Base-by-base conservation (phyloP, 2,797 vertebrate genomes). In the Clarias fuscus region DNA sequence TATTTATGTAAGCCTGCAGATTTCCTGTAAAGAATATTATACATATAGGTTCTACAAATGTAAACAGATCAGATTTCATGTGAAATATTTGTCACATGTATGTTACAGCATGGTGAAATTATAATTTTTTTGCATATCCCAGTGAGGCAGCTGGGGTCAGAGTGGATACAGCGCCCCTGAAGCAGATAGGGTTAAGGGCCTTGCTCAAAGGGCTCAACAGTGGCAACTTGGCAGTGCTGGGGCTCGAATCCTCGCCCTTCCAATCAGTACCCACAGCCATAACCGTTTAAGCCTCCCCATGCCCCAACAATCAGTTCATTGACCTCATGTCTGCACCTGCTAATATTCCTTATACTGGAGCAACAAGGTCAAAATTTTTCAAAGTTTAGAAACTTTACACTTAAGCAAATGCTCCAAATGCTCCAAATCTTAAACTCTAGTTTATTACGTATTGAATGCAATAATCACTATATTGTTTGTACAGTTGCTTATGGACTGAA, bases 311-410 rank as follows among this genome's bases (percentile, higher is more conserved):
- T 59, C 77, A 48, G 27, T 78, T 71, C 53, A 85, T 0, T 71
- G 76, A 71, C 27, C 24, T 88, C 85, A 75, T 84, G 88, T 77
- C 85, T 88, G 81, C 71, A n/a, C 86, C 78, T 88, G 89, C 27
- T 64, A 58, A 88, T 82, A 82, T 72, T 64, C 73, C n/a, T 27
- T 40, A 70, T 24, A n/a, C 27, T 30, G 27, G 65, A 87, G 53
- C 53, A 61, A 78, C 56, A 61, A 73, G 40, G 33, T 61, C 75
- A 84, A 82, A 71, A 53, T 84, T 58, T 43, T 89, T 37, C 72
- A 73, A 87, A 37, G 18, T 33, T 18, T 68, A 80, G 40, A 70
- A 14, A 72, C 3, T n/a, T 24, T 30, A 18, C 15, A 37, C 43
- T 56, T 59, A 27, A 78, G 48, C 62, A 78, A 76, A 65, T 85